Conservation (phyloP, 1,140 invertebrate genomes). For the Papilio polytes region DNA sequence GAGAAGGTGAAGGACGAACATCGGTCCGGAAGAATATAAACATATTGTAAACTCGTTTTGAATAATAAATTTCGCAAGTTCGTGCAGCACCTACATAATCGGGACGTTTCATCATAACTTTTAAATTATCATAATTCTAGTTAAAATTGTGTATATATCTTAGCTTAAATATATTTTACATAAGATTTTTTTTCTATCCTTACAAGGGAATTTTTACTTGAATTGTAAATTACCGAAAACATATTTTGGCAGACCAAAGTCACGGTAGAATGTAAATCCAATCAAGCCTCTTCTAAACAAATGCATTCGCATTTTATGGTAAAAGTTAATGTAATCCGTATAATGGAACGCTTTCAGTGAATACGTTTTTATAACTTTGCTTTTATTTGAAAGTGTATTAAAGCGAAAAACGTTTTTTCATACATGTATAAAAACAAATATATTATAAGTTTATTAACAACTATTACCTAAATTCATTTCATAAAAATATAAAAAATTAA, state of each 20-base stretch:
- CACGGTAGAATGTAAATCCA: neutral
- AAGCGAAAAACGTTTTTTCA: too few species aligned
- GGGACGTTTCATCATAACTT: neutral
- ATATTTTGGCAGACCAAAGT: neutral
- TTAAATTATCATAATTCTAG: neutral
- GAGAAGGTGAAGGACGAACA: conserved; percentile 53
- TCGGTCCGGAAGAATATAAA: conserved; percentile 49
- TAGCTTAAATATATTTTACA: too few species aligned
- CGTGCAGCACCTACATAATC: conserved; percentile 12
- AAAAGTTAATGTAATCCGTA: neutral
- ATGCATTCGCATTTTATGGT: neutral
- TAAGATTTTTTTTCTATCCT: neutral
- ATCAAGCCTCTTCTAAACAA: neutral
- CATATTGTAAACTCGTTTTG: conserved; percentile 44
- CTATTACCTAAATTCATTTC: too few species aligned
- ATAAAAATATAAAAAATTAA: too few species aligned
- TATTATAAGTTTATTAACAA: too few species aligned
- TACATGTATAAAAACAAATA: too few species aligned
- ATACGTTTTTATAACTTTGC: neutral
- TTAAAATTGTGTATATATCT: neutral
- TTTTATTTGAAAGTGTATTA: neutral
- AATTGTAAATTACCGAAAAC: neutral
- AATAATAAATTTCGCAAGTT: conserved; percentile 16
- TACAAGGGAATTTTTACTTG: neutral
- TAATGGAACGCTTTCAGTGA: conserved; percentile 2